These are phyloP conservation scores for Oreotrochilus melanogaster DNA, from an alignment of 2,113 vertebrate species.

Conservation along the genomic window DNA sequence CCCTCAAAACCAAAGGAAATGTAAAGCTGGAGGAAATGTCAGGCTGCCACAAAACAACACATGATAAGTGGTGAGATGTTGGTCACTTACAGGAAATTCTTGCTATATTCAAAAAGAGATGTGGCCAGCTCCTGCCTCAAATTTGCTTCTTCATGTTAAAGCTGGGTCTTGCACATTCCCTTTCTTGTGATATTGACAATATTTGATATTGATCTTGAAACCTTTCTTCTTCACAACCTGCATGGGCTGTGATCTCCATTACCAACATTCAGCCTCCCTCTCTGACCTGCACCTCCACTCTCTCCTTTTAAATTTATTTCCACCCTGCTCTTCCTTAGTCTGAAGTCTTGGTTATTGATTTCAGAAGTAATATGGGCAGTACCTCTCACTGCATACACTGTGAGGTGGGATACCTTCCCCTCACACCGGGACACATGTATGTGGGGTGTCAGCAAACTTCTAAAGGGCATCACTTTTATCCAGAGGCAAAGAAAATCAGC, in stretches of 20 bases:
- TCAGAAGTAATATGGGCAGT: not conserved
- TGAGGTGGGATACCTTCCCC: accelerated
- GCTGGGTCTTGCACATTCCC: not conserved
- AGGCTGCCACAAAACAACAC: not conserved
- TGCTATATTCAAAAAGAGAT: not conserved
- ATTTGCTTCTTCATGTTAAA: not conserved
- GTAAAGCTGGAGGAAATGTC: not conserved
- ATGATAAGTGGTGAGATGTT: not conserved
- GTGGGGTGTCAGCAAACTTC: not conserved
- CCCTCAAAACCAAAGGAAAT: not conserved
- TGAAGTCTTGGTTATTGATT: not conserved
- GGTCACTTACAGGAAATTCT: not conserved
- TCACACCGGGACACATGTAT: not conserved
- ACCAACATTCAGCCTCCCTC: not conserved
- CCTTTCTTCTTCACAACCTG: not conserved
- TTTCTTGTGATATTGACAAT: not conserved
- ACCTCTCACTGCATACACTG: not conserved
- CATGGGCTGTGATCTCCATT: not conserved
- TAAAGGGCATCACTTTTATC: not conserved
- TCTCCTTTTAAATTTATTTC: not conserved
- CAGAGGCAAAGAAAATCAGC: not conserved
- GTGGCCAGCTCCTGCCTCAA: not conserved
- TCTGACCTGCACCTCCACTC: not conserved
- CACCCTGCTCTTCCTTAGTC: not conserved
- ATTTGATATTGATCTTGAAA: not conserved